A percentile compares a stretch with the other conserved stretches of the same genome.
phyloP scores from a whole-genome alignment of 2,113 vertebrate species.

The Marcusenius ussheri region DNA sequence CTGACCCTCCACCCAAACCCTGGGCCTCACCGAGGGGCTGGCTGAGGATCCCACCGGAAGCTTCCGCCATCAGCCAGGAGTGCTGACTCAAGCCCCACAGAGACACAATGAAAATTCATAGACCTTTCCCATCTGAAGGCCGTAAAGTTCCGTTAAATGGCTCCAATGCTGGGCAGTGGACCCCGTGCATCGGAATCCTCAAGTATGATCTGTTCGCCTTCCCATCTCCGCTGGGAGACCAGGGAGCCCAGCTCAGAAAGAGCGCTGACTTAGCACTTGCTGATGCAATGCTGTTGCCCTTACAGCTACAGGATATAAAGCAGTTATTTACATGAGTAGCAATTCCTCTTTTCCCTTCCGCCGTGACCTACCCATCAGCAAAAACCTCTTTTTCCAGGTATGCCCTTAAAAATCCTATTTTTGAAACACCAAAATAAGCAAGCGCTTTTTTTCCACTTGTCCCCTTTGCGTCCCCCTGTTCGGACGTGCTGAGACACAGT shows the following conservation, averaged over 20 bases:
- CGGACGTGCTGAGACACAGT: not conserved
- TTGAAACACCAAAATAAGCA: not conserved
- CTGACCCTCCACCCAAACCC: not conserved
- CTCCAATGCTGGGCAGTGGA: not conserved
- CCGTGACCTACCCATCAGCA: not conserved
- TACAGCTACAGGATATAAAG: not conserved
- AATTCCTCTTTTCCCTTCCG: not conserved
- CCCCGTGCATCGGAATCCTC: not conserved
- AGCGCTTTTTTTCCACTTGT: not conserved
- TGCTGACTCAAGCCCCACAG: not conserved
- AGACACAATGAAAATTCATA: not conserved
- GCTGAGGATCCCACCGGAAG: not conserved
- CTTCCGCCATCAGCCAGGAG: not conserved
- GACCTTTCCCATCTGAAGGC: not conserved
- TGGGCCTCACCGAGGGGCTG: not conserved
- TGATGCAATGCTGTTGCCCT: not conserved
- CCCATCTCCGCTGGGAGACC: not conserved
- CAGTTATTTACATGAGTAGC: not conserved
- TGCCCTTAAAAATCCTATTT: not conserved
- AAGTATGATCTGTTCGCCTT: not conserved
- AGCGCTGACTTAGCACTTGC: not conserved
- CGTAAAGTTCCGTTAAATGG: not conserved
- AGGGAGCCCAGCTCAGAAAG: not conserved
- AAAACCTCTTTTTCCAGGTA: conserved; percentile 20
- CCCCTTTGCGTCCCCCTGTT: not conserved